Percentiles rank a stretch among this genome's conserved stretches.
Evolutionary conservation across 2,888 invertebrate species (phyloP).

Genomic region (Artemia sinica): DNA sequence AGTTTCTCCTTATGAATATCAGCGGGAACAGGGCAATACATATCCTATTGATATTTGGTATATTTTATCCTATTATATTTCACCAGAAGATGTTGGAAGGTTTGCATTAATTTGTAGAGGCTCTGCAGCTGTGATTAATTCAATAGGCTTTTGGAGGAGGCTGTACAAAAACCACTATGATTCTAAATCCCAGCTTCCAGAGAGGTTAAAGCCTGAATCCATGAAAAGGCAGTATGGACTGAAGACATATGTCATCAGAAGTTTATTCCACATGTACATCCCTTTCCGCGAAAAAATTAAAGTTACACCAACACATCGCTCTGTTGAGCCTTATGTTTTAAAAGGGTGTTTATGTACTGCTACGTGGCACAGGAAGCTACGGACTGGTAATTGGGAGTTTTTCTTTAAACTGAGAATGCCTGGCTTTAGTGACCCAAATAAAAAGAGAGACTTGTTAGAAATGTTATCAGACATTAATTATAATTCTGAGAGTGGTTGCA

Average conservation of each 20-base stretch:
- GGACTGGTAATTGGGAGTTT: slow-evolving; percentile 11
- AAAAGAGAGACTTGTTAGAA: not conserved
- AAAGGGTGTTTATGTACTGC: slow-evolving; percentile 3
- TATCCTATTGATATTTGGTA: slow-evolving; percentile 5
- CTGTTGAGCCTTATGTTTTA: not conserved
- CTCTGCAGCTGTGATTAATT: not conserved
- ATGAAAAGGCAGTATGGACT: not conserved
- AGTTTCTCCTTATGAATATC: slow-evolving; percentile 7
- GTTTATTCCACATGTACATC: not conserved
- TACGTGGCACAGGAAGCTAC: not conserved
- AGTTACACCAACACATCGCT: not conserved
- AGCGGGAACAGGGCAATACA: not conserved
- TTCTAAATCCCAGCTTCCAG: not conserved
- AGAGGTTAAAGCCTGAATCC: not conserved
- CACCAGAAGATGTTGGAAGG: slow-evolving; percentile 8
- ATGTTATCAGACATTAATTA: not conserved
- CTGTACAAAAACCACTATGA: not conserved
- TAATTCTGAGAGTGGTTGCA: slow-evolving; percentile 2
- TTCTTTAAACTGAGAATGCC: slow-evolving; percentile 5
- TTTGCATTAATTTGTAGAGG: not conserved
- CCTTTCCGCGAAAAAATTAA: not conserved
- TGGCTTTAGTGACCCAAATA: not conserved
- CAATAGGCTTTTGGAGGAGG: not conserved
- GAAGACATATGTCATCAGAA: not conserved
- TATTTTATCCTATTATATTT: not conserved